A percentile compares a stretch with the other conserved stretches of the same genome.
Conservation (phyloP, 2,888 invertebrate species). For the Drosophila phalerata region DNA sequence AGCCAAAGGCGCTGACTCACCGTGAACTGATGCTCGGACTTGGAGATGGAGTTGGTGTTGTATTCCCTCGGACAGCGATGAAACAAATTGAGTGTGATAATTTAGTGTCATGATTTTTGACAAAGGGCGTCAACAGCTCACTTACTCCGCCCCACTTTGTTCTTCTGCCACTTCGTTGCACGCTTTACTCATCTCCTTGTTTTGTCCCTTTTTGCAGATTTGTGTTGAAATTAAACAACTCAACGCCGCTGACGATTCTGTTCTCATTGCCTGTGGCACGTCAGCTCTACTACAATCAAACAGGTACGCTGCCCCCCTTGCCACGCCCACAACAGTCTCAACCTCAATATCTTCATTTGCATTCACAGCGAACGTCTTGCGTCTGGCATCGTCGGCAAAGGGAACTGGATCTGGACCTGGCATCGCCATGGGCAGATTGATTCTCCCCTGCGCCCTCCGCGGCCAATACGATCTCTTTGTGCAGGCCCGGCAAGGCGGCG, state of each 20-base stretch:
- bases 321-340: neutral
- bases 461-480: slow-evolving; percentile 85
- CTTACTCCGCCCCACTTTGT: slow-evolving; percentile 52
- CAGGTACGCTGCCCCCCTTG: slow-evolving; percentile 73
- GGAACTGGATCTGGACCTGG: slow-evolving; percentile 19
- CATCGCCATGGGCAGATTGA: slow-evolving; percentile 62
- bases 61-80: slow-evolving; percentile 20
- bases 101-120: slow-evolving; percentile 80
- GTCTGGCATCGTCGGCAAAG: slow-evolving; percentile 63
- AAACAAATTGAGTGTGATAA: slow-evolving; percentile 77
- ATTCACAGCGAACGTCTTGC: slow-evolving; percentile 81
- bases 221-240: slow-evolving; percentile 82
- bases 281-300: slow-evolving; percentile 85
- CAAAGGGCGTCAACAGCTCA: slow-evolving; percentile 72
- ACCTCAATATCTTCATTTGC: slow-evolving; percentile 17
- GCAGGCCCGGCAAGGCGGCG: slow-evolving; percentile 79
- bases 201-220: slow-evolving; percentile 75
- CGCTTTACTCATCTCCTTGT: slow-evolving; percentile 18
- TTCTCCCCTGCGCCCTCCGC: slow-evolving; percentile 83
- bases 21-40: slow-evolving; percentile 16
- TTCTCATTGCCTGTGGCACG: slow-evolving; percentile 83
- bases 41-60: neutral
- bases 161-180: slow-evolving; percentile 11
- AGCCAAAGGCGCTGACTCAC: slow-evolving; percentile 74
- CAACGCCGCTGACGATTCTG: slow-evolving; percentile 83